Conservation (phyloP, 2,888 invertebrate genomes). For the Myopa tessellatipennis region DNA sequence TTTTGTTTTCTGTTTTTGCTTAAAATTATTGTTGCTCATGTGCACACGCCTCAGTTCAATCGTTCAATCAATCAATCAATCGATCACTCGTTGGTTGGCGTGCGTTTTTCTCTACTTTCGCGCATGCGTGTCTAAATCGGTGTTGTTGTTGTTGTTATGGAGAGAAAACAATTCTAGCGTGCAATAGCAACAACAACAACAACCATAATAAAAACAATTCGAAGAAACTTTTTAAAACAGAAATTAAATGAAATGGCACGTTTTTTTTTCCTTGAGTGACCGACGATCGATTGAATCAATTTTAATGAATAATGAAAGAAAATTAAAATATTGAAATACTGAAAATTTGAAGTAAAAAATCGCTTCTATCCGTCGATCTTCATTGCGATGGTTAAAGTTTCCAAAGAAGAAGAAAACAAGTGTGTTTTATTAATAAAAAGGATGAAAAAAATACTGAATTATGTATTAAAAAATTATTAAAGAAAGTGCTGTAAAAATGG, state of each 20-base stretch:
- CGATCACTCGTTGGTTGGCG: neutral
- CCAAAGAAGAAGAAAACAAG: too few species aligned
- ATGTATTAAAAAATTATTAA: too few species aligned
- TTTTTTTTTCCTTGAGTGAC: neutral
- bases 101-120: neutral
- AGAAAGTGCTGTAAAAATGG: too few species aligned
- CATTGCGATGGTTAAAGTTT: too few species aligned
- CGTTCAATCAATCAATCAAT: slow-evolving; percentile 21
- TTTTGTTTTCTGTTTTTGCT: slow-evolving; percentile 6
- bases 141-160: slow-evolving; percentile 18
- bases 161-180: slow-evolving; percentile 14
- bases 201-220: neutral
- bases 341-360: too few species aligned
- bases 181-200: slow-evolving; percentile 11
- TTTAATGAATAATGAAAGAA: neutral
- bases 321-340: neutral
- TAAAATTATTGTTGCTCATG: slow-evolving; percentile 21
- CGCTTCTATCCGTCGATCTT: too few species aligned
- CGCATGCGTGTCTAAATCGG: slow-evolving; percentile 24
- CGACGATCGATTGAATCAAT: neutral
- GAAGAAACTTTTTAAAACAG: slow-evolving; percentile 19
- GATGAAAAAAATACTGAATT: too few species aligned
- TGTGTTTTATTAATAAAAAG: too few species aligned
- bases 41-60: slow-evolving; percentile 20
- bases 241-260: slow-evolving; percentile 26